Base-by-base conservation (phyloP, 2,797 vertebrate species). In the Valencia hispanica region DNA sequence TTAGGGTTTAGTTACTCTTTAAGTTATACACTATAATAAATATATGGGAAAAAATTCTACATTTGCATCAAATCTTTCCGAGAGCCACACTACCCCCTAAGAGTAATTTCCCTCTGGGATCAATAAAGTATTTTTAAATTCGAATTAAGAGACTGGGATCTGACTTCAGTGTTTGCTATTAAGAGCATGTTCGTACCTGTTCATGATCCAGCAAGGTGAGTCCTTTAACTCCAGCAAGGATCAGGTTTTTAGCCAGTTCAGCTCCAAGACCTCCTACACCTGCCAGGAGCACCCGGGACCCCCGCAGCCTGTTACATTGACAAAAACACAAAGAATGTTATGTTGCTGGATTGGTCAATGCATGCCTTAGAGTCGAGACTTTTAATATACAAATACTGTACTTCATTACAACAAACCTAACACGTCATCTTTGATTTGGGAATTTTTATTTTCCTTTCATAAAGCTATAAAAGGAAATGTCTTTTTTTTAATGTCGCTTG, bases 211-310 rank as follows among this genome's bases (percentile, higher is more conserved):
- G 87, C 88, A 99, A 83, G 12, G 97, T 98, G 68, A 98, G 90
- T 7, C 94, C 96, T 89, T 97, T 98, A 4, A 98, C 97, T 78
- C 97, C 97, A 1, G 97, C 97, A 80, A 99, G 90, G 90, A 98
- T 97, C 17, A 99, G 90, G 43, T 99, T 99, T 89, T 99, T 99
- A 22, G 97, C 97, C 77, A 98, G 96, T 89, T 99, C 97, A 53
- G 96, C 76, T 17, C 97, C 97, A 0, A 99, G 92, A 43, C 97
- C 98, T 34, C 95, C 93, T 71, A 98, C 92, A 66, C 96, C 95
- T 1, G 96, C 97, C 75, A 99, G 94, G 41, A 99, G 96, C 63
- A 98, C 97, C 25, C 95, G 95, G 43, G 98, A 99, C 1, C 96
- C 97, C 51, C 98, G 94, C 68, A 99, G 83, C 88, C 98, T 98